Percentiles rank a stretch among this genome's conserved stretches.
Evolutionary conservation across 2,113 vertebrate species (phyloP).

Genomic region (Pterocles orientalis): DNA sequence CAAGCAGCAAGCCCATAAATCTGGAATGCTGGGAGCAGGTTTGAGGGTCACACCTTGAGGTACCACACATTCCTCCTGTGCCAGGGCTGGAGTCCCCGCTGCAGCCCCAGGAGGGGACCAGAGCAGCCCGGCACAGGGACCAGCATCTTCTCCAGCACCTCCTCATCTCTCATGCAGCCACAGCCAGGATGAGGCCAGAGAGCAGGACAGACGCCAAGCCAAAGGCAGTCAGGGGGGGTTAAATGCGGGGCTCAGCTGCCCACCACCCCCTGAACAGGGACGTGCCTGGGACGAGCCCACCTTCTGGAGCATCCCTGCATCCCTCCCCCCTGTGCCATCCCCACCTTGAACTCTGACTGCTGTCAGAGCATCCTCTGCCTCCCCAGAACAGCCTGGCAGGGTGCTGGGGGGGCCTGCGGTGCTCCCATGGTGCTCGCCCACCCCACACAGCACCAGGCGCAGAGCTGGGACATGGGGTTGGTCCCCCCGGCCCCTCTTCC

Average conservation of each 20-base stretch:
- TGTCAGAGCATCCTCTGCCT: not conserved
- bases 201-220: not conserved
- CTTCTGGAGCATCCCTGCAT: not conserved
- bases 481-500: not conserved
- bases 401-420: too few relatives aligned
- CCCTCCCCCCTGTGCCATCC: rapidly evolving
- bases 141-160: rapidly evolving
- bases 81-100: rapidly evolving
- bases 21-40: not conserved
- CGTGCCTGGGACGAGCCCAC: rapidly evolving
- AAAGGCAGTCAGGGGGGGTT: too few relatives aligned
- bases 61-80: not conserved
- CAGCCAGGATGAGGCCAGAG: not conserved
- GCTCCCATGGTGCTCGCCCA: rapidly evolving
- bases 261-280: rapidly evolving
- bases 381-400: not conserved
- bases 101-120: rapidly evolving
- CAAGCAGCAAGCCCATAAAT: not conserved
- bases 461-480: not conserved
- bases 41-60: rapidly evolving
- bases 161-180: rapidly evolving
- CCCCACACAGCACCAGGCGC: not conserved
- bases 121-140: not conserved
- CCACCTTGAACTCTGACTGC: rapidly evolving
- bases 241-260: not conserved